Evolutionary conservation across 1,140 invertebrate genomes (phyloP).

Genomic region (Nasonia longicornis): DNA sequence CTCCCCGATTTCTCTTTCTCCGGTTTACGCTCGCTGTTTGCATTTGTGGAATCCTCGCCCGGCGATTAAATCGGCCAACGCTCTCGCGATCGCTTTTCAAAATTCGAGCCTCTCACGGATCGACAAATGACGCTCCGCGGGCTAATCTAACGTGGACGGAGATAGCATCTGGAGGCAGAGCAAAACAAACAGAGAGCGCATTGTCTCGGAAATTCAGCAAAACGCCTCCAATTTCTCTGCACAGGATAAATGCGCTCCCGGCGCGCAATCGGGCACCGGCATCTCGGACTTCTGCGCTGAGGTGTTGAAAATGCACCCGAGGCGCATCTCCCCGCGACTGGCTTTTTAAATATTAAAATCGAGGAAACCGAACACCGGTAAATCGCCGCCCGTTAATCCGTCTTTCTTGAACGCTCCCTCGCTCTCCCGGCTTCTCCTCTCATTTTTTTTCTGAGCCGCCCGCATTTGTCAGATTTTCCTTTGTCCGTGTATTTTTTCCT

Average conservation of each 20-base stretch:
- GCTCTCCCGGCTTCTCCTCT: background rate
- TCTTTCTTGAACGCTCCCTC: slow-evolving; percentile 20
- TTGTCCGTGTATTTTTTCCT: slow-evolving; percentile 14
- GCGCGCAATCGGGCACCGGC: slow-evolving; percentile 55
- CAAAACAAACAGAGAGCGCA: background rate
- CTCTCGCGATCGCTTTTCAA: slow-evolving; percentile 13
- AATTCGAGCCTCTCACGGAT: slow-evolving; percentile 15
- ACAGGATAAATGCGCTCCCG: slow-evolving; percentile 59
- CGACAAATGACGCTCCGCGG: background rate
- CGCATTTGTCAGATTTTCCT: slow-evolving; percentile 34
- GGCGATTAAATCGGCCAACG: slow-evolving; percentile 12
- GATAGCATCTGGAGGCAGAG: no score
- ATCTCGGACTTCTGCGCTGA: slow-evolving; percentile 64
- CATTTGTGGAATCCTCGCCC: slow-evolving; percentile 14
- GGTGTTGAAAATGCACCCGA: slow-evolving; percentile 63
- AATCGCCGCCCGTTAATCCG: slow-evolving; percentile 38
- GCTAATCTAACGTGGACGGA: background rate
- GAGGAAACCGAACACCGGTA: slow-evolving; percentile 57
- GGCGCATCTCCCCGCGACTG: slow-evolving; percentile 54
- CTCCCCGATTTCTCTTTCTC: slow-evolving; percentile 43
- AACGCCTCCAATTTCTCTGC: slow-evolving; percentile 61
- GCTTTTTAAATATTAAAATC: slow-evolving; percentile 60
- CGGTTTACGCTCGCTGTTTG: background rate
- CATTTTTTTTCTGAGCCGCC: background rate
- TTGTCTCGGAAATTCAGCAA: slow-evolving; percentile 17